These are phyloP conservation scores for Numenius arquata DNA, from an alignment of 2,113 vertebrate genomes.

Conservation along the genomic window DNA sequence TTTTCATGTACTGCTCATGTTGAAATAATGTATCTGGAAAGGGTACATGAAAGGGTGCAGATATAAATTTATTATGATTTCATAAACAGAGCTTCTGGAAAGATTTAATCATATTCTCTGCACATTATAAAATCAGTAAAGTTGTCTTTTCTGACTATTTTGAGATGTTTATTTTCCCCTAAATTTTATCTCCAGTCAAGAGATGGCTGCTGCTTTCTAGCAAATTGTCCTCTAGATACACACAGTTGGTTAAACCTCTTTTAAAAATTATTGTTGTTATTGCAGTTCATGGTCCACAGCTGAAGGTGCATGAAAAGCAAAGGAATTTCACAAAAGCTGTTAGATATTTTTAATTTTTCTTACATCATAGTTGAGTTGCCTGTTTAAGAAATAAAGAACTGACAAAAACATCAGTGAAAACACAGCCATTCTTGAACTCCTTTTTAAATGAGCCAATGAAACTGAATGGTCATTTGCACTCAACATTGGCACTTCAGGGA, in stretches of 20 bases:
- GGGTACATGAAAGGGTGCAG: neutral
- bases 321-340: neutral
- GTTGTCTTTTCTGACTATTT: neutral
- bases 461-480: neutral
- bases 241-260: neutral
- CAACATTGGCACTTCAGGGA: rapidly evolving
- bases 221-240: neutral
- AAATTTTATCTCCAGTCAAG: neutral
- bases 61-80: neutral
- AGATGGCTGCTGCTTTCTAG: neutral
- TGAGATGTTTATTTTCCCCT: neutral
- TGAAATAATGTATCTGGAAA: neutral
- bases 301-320: neutral
- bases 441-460: neutral
- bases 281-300: neutral
- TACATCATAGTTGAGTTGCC: neutral
- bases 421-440: neutral
- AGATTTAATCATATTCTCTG: neutral
- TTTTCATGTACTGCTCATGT: neutral
- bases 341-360: neutral
- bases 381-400: neutral
- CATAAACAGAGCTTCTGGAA: neutral
- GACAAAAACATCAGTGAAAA: neutral
- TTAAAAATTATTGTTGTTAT: neutral
- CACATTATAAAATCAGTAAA: neutral